A percentile compares a stretch with the other conserved stretches of the same genome.
These are phyloP conservation scores for Chrysotoxum bicinctum DNA, from an alignment of 2,888 invertebrate species.

Conservation along the genomic window DNA sequence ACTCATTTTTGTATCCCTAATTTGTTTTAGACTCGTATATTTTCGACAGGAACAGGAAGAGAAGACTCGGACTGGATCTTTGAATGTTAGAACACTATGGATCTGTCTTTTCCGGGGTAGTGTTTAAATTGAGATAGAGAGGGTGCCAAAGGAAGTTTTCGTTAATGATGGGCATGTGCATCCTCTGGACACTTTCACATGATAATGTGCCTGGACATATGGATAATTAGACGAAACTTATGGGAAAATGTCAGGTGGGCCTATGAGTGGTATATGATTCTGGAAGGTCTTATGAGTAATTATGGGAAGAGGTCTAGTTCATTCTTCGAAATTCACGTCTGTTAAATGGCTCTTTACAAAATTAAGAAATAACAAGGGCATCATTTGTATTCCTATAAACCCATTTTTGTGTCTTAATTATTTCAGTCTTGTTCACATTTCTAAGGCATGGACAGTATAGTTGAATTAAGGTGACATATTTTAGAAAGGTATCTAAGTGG, in stretches of 20 bases:
- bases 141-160: conserved; percentile 14
- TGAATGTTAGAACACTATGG: conserved; percentile 3
- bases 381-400: no score
- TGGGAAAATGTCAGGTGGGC: conserved; percentile 16
- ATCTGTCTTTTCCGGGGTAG: neutral
- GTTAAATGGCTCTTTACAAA: no score
- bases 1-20: conserved; percentile 43
- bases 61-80: neutral
- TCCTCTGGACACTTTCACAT: conserved; percentile 40
- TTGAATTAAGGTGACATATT: no score
- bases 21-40: conserved; percentile 17
- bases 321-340: no score
- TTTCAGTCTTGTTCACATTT: no score
- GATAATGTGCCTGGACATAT: conserved; percentile 38
- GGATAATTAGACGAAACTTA: conserved; percentile 15
- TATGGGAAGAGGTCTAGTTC: no score
- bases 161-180: conserved; percentile 63
- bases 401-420: no score
- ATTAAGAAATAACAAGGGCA: no score
- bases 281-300: no score
- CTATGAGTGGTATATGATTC: neutral
- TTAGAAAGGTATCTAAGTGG: no score
- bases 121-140: neutral
- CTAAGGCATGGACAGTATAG: no score
- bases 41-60: neutral